Percentiles rank a stretch among this genome's conserved stretches.
These are phyloP conservation scores for Nothobranchius kuhntae DNA, from an alignment of 2,113 vertebrate genomes.

Conservation along the genomic window DNA sequence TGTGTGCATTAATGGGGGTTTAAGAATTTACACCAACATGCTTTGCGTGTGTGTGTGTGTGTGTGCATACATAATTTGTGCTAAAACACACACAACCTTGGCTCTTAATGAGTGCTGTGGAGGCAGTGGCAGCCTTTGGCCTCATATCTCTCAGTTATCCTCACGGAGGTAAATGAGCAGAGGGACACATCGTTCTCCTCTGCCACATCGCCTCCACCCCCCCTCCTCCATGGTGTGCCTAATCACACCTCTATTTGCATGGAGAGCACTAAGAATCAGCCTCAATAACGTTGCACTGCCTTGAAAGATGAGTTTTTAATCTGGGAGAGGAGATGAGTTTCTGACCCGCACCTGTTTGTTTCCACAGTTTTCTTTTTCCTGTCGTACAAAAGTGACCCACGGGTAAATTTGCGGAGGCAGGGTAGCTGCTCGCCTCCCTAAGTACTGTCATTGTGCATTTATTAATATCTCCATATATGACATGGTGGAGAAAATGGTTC, in stretches of 20 bases:
- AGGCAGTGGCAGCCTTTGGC: constrained; percentile 46
- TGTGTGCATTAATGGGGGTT: neutral
- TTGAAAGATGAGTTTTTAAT: constrained; percentile 97
- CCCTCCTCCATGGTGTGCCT: constrained; percentile 70
- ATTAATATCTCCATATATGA: constrained; percentile 87
- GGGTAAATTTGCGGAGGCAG: constrained; percentile 88
- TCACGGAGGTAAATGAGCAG: constrained; percentile 81
- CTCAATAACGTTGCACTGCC: constrained; percentile 82
- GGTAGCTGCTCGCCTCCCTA: constrained; percentile 73
- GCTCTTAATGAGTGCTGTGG: constrained; percentile 43
- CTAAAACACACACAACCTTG: constrained; percentile 18
- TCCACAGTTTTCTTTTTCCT: constrained; percentile 58
- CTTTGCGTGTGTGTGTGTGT: neutral
- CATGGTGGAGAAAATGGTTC: constrained; percentile 81
- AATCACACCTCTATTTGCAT: constrained; percentile 90
- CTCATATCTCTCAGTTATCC: constrained; percentile 79
- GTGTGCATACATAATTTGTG: neutral
- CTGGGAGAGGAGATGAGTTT: constrained; percentile 90
- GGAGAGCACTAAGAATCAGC: constrained; percentile 79
- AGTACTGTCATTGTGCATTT: constrained; percentile 82
- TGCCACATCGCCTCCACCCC: constrained; percentile 60
- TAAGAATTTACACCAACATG: neutral
- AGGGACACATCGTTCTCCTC: constrained; percentile 80
- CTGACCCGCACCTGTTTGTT: constrained; percentile 85
- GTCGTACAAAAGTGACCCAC: constrained; percentile 81